A percentile compares a stretch with the other conserved stretches of the same genome.
Conservation (phyloP, 1,140 invertebrate species). For the Drosophila auraria region DNA sequence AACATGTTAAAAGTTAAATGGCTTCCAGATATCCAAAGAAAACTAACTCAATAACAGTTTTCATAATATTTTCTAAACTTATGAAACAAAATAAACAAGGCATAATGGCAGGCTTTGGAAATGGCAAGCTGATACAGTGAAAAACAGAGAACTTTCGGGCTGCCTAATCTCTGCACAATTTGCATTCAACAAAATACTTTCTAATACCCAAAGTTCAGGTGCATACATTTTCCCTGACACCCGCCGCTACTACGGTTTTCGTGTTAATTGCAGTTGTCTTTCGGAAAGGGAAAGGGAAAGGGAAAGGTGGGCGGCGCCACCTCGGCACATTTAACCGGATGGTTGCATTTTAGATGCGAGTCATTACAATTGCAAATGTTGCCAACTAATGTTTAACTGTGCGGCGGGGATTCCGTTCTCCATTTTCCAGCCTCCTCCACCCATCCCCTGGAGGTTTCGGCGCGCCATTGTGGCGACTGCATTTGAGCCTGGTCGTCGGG, state of each 20-base stretch:
- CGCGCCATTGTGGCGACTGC: conserved; percentile 63
- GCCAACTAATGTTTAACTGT: conserved; percentile 75
- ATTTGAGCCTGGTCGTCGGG: conserved; percentile 10
- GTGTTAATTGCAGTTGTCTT: conserved; percentile 47
- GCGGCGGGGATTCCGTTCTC: conserved; percentile 15
- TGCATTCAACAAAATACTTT: conserved; percentile 30
- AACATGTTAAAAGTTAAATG: background rate
- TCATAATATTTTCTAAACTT: conserved; percentile 1
- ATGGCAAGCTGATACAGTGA: background rate
- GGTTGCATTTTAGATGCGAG: conserved; percentile 55
- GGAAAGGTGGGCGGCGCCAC: conserved; percentile 22
- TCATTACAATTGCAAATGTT: conserved; percentile 82
- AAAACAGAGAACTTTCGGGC: background rate
- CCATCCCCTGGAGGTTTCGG: conserved; percentile 30
- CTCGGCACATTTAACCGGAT: conserved; percentile 49
- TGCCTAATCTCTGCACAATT: conserved; percentile 38
- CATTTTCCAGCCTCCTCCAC: background rate
- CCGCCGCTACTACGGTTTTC: conserved; percentile 1
- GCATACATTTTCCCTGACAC: conserved; percentile 1
- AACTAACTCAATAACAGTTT: conserved; percentile 1
- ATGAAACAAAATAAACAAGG: conserved; percentile 1
- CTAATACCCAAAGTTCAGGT: conserved; percentile 30
- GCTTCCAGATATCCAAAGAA: background rate
- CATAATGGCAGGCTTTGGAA: background rate
- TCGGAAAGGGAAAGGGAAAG: conserved; percentile 1